Evolutionary conservation across 2,797 vertebrate genomes (phyloP).

Genomic region (Phoxinus dragarum): DNA sequence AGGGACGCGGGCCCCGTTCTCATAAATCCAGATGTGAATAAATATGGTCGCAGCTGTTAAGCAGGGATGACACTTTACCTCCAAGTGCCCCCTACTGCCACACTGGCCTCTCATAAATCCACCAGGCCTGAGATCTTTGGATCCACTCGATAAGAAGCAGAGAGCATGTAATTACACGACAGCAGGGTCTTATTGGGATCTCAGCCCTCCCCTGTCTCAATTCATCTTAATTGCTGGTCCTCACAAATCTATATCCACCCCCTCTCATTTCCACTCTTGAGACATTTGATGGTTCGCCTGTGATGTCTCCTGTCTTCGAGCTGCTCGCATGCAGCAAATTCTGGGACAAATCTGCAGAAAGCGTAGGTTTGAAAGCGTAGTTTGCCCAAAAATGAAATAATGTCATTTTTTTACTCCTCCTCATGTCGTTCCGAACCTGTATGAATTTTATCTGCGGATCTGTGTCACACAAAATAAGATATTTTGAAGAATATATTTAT

Average conservation of each 20-base stretch:
- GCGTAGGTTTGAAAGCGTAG: neutral
- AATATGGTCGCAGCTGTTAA: slow-evolving; percentile 73
- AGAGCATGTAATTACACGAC: slow-evolving; percentile 54
- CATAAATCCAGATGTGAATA: slow-evolving; percentile 73
- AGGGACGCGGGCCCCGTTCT: slow-evolving; percentile 6
- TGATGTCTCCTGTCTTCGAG: slow-evolving; percentile 21
- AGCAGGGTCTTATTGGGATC: slow-evolving; percentile 48
- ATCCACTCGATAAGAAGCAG: slow-evolving; percentile 48
- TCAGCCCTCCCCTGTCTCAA: slow-evolving; percentile 22
- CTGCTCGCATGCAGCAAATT: neutral
- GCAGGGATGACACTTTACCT: slow-evolving; percentile 71
- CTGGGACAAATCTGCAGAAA: neutral
- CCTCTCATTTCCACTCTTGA: slow-evolving; percentile 21
- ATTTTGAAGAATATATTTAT: neutral
- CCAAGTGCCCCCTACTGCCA: slow-evolving; percentile 68
- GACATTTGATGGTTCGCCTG: slow-evolving; percentile 27
- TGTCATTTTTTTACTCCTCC: neutral
- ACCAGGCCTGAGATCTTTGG: slow-evolving; percentile 45
- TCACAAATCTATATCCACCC: slow-evolving; percentile 46
- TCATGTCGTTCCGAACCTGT: neutral
- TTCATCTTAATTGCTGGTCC: slow-evolving; percentile 54
- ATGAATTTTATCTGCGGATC: neutral
- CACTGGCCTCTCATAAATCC: slow-evolving; percentile 66
- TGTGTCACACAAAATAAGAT: neutral
- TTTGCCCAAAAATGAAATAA: neutral